Base-by-base conservation (phyloP, 2,797 vertebrate genomes). In the Limnodromus scolopaceus region DNA sequence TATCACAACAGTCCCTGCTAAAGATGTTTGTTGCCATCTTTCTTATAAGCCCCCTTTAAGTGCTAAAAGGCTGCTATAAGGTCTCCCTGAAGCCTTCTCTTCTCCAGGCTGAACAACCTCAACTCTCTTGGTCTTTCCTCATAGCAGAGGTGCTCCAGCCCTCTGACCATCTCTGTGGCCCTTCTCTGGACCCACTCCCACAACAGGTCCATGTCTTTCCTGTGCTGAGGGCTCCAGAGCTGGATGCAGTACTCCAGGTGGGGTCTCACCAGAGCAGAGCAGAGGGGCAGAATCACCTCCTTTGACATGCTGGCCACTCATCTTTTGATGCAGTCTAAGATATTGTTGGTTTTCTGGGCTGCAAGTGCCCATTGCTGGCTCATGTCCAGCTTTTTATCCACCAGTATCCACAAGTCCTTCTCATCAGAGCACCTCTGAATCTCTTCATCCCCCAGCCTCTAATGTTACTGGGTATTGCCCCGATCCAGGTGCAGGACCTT, bases 401-500 rank as follows among this genome's bases (percentile, higher is more conserved):
- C 13, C 10, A 13, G 19, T 6, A 36, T 6, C 8, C 19, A 6
- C 6, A 43, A 12, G 46, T 36, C 9, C 11, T 86, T 49, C 66
- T 39, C 13, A 1, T 6, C 32, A 28, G 54, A 4, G 9, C 25
- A 71, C 25, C 12, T 80, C 25, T 80, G 64, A 41, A 19, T 46
- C 11, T 8, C 16, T 69, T 54, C 32, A 32, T 54, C 3, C 3
- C 19, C 11, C 10, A 76, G 0, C 8, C 30, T 46, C 5, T 14
- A 5, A 2, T 53, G 17, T 28, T 39, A 43, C 32, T 2, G 1
- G 9, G 9, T 9, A 1, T 34, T 58, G 30, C 4, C 45, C 20
- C 1, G 1, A 24, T 5, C 20, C 16, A 58, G 2, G 9, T 58
- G 55, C 13, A 78, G 18, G 11, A 30, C 9, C 16, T 48, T 58